Evolutionary conservation across 1,140 invertebrate genomes (phyloP).

Genomic region (Gonioctena quinquepunctata): DNA sequence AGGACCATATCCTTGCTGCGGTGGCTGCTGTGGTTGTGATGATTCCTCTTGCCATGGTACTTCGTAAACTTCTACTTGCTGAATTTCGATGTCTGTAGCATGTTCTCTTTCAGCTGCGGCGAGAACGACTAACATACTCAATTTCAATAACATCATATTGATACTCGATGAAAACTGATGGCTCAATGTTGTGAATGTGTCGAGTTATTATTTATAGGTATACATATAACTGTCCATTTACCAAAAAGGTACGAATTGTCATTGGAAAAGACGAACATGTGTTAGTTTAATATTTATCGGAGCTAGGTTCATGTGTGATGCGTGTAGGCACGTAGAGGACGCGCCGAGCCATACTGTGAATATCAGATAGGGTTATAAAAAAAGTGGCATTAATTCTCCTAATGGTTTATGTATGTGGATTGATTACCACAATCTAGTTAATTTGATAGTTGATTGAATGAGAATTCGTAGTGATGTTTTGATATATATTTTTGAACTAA

Average conservation of each 20-base stretch:
- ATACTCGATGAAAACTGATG: background rate
- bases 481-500: too few relatives aligned
- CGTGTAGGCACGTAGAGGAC: background rate
- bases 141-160: background rate
- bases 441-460: too few relatives aligned
- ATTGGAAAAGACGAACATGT: background rate
- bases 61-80: conserved; percentile 11
- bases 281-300: too few relatives aligned
- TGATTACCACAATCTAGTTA: too few relatives aligned
- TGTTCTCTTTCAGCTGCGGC: background rate
- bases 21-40: background rate
- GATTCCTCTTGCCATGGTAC: conserved; percentile 7
- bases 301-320: background rate
- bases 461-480: too few relatives aligned
- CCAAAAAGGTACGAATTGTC: background rate
- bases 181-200: background rate
- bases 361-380: background rate
- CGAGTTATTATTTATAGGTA: background rate
- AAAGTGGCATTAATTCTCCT: too few relatives aligned
- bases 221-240: background rate
- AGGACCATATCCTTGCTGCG: too few relatives aligned
- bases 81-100: conserved; percentile 6
- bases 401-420: too few relatives aligned
- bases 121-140: background rate
- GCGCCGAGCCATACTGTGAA: background rate